Percentiles rank a stretch among this genome's conserved stretches.
Evolutionary conservation across 1,140 invertebrate species (phyloP).

Genomic region (Marisa cornuarietis): DNA sequence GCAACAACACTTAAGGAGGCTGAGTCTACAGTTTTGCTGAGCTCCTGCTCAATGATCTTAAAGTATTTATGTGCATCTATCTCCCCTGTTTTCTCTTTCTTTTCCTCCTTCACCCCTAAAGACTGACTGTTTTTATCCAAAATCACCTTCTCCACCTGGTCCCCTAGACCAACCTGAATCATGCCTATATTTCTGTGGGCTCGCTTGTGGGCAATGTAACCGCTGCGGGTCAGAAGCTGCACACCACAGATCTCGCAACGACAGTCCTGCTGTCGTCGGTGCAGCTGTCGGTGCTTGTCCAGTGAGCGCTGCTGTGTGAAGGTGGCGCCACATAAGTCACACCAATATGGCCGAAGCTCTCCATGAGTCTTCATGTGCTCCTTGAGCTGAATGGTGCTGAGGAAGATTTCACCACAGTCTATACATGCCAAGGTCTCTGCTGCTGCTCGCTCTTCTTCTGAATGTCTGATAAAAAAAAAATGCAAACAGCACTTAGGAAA

Average conservation of each 20-base stretch:
- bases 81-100: background rate
- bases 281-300: slow-evolving; percentile 23
- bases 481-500: too few species aligned
- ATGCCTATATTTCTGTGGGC: slow-evolving; percentile 30
- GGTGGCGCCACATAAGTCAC: slow-evolving; percentile 24
- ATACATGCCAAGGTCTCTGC: slow-evolving; percentile 13
- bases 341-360: slow-evolving; percentile 12
- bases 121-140: background rate
- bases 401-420: slow-evolving; percentile 12
- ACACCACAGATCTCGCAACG: slow-evolving; percentile 34
- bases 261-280: slow-evolving; percentile 21
- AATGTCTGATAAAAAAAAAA: slow-evolving; percentile 15
- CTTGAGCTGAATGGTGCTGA: slow-evolving; percentile 16
- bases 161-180: slow-evolving; percentile 9
- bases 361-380: slow-evolving; percentile 21
- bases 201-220: slow-evolving; percentile 28
- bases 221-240: slow-evolving; percentile 32
- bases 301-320: slow-evolving; percentile 19
- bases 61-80: background rate
- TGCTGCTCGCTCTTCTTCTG: slow-evolving; percentile 11
- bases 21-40: background rate
- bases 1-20: background rate
- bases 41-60: slow-evolving; percentile 6
- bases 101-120: background rate
- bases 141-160: background rate